Conservation (phyloP, 2,113 vertebrate species). For the Apaloderma vittatum region DNA sequence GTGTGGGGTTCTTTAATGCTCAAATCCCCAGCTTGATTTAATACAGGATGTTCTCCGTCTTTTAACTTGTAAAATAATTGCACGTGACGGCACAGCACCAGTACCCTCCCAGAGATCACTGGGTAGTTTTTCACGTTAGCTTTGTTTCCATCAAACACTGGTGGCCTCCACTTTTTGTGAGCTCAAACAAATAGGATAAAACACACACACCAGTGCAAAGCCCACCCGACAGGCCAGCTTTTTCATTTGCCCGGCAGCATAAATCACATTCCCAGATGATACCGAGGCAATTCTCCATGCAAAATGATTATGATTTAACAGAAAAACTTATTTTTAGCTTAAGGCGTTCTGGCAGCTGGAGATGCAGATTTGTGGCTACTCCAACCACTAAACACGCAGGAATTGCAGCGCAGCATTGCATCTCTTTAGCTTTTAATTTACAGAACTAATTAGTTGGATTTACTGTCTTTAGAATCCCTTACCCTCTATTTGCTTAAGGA, state of each 20-base stretch:
- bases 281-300: not conserved
- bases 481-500: constrained; percentile 3
- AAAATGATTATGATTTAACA: constrained; percentile 30
- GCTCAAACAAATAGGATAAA: not conserved
- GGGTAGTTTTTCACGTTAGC: accelerated
- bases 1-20: not conserved
- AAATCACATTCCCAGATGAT: not conserved
- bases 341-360: not conserved
- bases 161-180: not conserved
- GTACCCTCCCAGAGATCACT: not conserved
- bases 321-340: not conserved
- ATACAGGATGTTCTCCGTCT: not conserved
- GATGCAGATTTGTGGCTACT: constrained; percentile 42
- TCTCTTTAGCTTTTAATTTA: constrained; percentile 55
- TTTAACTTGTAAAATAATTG: not conserved
- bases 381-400: not conserved
- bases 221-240: not conserved
- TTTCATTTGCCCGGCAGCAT: not conserved
- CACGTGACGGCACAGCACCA: accelerated
- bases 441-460: constrained; percentile 59
- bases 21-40: not conserved
- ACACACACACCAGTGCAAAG: not conserved
- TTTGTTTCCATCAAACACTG: not conserved
- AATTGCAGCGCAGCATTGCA: not conserved
- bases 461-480: constrained; percentile 32